Evolutionary conservation across 1,140 invertebrate species (phyloP), one percentile per base, ranked within the genome.

Genomic region (Bombus polaris): DNA sequence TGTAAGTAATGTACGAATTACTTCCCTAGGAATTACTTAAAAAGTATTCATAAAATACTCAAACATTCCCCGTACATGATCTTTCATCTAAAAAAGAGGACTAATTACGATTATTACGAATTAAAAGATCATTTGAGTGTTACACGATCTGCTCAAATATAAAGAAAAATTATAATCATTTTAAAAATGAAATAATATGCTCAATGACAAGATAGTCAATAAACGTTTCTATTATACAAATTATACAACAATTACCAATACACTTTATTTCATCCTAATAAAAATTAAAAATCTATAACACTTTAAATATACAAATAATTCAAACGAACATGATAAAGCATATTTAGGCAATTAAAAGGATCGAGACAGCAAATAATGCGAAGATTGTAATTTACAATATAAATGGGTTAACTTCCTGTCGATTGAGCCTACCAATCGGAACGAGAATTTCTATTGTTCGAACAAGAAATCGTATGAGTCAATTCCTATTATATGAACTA

Each of bases 31-130:
- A n/a, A 12, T n/a, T 32, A 65, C 5, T 28, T 10, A 3, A 44
- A 6, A 8, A 13, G 13, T 28, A n/a, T 42, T 3, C 39, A 18
- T 13, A 37, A 76, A 76, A 76, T 76, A 76, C 81, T 82, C 81
- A 66, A 74, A 32, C 32, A n/a, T 73, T 73, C 53, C 2, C 15
- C 25, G 28, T 42, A 77, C 9, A 4, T 77, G 10, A 22, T 22
- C 10, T 44, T 35, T 47, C 22, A 47, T 35, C 10, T 66, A 35
- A 53, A 53, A 53, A 53, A 53, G 47, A 53, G 18, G 18, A 8
- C 47, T 53, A 53, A 53, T 53, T 53, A 22, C 47, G 22, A 53
- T 2, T 53, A 53, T 22, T 53, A 53, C 18, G 18, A 53, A 22
- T 53, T 53, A 18, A 53, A 32, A 32, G 62, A 65, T 65, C 62